Base-by-base conservation (phyloP, 1,140 invertebrate genomes). In the Dryas iulia region DNA sequence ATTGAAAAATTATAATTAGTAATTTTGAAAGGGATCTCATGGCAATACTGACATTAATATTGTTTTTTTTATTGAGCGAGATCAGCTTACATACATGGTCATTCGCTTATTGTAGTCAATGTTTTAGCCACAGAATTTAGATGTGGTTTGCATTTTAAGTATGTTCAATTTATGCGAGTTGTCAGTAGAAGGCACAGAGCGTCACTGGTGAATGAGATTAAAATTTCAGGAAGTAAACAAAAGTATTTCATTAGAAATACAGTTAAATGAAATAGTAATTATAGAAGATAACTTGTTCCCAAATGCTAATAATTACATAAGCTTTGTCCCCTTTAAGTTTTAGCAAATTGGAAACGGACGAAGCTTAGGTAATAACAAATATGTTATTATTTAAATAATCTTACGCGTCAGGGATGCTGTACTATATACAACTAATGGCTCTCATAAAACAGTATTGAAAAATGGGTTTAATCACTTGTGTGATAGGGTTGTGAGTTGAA, bases 21-120 rank as follows among this genome's bases (percentile, higher is more conserved):
- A 47, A 21, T 3, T 47, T 47, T 18, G 39, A 47, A 47, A 47
- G 39, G 39, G 39, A 47, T 47, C 39, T 47, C 39, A 47, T 47
- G 39, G 39, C 39, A 47, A 47, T 47, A 47, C 39, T 47, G 39
- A 47, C 39, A 47, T 47, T 47, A 47, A 47, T 21, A 21, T 21
- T 47, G 39, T n/a, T 47, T 47, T 47, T 47, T 18, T 47, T 47
- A 18, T 21, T 47, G 18, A 47, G 8, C 18, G 14, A 47, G 39
- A 47, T 47, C 39, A 21, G 39, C n/a, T 39, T 39, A 6, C n/a
- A 39, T 39, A 39, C 14, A n/a, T 47, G 18, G 18, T 47, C n/a
- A 21, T n/a, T 47, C n/a, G 10, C 21, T 3, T 47, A 28, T 47
- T 47, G 14, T 47, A 47, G 39, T 47, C 7, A 21, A 21, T n/a